These are phyloP conservation scores for Acanthoscelides obtectus DNA, from an alignment of 2,888 invertebrate species.

Conservation along the genomic window DNA sequence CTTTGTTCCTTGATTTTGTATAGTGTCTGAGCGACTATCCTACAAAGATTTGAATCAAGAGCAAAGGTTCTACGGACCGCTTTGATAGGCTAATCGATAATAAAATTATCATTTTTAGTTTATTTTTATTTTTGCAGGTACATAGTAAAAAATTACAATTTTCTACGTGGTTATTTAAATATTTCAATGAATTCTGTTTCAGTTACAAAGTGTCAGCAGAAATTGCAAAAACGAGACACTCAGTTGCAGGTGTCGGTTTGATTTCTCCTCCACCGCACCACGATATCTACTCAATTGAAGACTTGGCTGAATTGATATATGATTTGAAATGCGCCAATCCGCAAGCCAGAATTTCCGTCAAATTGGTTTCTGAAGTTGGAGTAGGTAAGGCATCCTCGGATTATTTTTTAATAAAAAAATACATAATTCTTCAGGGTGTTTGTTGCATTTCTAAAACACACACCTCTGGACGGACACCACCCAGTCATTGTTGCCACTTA, in stretches of 20 bases:
- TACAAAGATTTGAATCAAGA: too few relatives aligned
- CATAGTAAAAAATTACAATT: not conserved
- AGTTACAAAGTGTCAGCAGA: slow-evolving; percentile 83
- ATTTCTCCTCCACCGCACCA: slow-evolving; percentile 99
- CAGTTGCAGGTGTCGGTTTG: slow-evolving; percentile 93
- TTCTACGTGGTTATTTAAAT: too few relatives aligned
- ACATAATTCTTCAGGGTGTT: too few relatives aligned
- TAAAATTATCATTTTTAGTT: too few relatives aligned
- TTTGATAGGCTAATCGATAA: too few relatives aligned
- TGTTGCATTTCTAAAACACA: too few relatives aligned
- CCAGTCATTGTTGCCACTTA: too few relatives aligned
- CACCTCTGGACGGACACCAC: too few relatives aligned
- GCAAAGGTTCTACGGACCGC: too few relatives aligned
- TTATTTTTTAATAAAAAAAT: too few relatives aligned
- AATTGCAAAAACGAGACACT: slow-evolving; percentile 92
- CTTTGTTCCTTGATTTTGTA: not conserved
- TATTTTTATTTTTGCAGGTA: not conserved
- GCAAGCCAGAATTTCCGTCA: slow-evolving; percentile 86
- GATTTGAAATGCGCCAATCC: slow-evolving; percentile 98
- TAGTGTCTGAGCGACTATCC: too few relatives aligned
- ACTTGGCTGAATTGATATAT: slow-evolving; percentile 95
- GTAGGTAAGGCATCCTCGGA: slow-evolving; percentile 12
- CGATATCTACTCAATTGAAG: slow-evolving; percentile 99
- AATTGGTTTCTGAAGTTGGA: slow-evolving; percentile 96
- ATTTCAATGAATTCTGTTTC: slow-evolving; percentile 10